phyloP scores from a whole-genome alignment of 2,888 invertebrate genomes.

The Schizaphis graminum region DNA sequence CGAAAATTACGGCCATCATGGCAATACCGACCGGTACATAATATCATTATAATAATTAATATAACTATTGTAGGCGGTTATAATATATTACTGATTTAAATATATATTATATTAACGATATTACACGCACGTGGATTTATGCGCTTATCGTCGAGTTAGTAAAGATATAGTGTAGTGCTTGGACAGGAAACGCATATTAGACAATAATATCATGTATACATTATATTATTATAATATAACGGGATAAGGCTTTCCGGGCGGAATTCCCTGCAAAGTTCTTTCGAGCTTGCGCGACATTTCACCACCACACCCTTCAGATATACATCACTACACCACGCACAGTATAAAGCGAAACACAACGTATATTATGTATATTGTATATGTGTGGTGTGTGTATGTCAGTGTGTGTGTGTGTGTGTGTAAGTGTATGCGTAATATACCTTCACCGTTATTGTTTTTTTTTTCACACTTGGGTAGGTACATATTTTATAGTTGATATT shows the following conservation, averaged over 20 bases:
- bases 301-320: slow-evolving; percentile 18
- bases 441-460: slow-evolving; percentile 39
- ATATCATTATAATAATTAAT: neutral
- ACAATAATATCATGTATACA: neutral
- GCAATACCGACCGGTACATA: neutral
- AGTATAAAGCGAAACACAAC: slow-evolving; percentile 24
- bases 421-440: neutral
- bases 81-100: neutral
- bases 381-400: neutral
- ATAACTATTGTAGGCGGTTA: neutral
- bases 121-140: neutral
- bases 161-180: neutral
- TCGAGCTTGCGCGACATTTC: neutral
- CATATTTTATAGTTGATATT: neutral
- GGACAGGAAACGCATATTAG: slow-evolving; percentile 39
- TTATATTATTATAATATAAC: neutral
- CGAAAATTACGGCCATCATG: neutral
- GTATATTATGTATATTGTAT: neutral
- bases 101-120: neutral
- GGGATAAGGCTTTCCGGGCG: neutral
- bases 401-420: slow-evolving; percentile 19
- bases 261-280: neutral
- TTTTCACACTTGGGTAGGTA: neutral
- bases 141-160: neutral
- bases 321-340: slow-evolving; percentile 12